These are phyloP conservation scores for Helicoverpa zea DNA, from an alignment of 1,140 invertebrate species.

Conservation along the genomic window DNA sequence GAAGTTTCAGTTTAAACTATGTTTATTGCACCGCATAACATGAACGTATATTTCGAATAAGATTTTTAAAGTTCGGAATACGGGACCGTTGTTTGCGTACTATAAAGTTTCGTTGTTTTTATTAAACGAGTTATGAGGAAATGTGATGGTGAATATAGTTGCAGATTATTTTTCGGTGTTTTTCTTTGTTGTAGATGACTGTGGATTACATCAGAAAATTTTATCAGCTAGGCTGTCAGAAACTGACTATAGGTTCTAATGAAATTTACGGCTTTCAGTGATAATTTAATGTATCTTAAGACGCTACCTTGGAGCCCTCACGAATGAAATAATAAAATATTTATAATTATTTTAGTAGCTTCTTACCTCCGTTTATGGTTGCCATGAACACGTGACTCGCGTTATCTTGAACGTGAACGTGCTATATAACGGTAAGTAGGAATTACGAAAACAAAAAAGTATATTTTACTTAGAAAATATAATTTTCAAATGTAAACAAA, in stretches of 20 bases:
- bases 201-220: background rate
- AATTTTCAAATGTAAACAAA: too few species aligned
- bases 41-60: conserved; percentile 17
- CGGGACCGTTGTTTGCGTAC: conserved; percentile 1
- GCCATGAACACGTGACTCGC: conserved; percentile 20
- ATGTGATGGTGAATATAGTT: conserved; percentile 35
- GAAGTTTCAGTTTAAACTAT: conserved; percentile 46
- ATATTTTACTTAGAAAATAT: too few species aligned
- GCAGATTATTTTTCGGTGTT: background rate
- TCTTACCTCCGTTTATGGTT: conserved; percentile 32
- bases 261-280: background rate
- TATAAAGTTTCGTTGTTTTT: conserved; percentile 28
- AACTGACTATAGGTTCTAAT: background rate
- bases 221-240: too few species aligned
- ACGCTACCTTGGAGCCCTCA: conserved; percentile 13
- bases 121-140: conserved; percentile 48
- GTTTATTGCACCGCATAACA: conserved; percentile 38
- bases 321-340: conserved; percentile 53
- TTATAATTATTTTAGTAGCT: conserved; percentile 57
- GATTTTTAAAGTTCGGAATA: conserved; percentile 34
- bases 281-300: background rate
- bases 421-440: background rate
- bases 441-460: background rate
- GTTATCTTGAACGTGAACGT: conserved; percentile 34
- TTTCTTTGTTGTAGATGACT: conserved; percentile 2